Evolutionary conservation across 2,797 vertebrate species (phyloP), one percentile per base, ranked within the genome.

Genomic region (Sylvia borin): DNA sequence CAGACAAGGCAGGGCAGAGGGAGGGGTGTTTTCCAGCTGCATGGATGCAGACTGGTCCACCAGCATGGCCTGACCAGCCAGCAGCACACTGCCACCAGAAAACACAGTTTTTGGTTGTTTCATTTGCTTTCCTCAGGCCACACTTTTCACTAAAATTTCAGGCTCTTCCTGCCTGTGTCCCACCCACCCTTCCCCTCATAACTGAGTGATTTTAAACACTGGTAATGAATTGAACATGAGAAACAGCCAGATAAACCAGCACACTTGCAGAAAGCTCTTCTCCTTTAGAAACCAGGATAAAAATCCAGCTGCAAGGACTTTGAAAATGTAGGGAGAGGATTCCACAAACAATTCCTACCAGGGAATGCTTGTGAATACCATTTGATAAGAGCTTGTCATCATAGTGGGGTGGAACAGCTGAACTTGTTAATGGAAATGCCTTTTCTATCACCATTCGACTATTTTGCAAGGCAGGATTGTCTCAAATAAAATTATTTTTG

Each of bases 1-100:
- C 3, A 1, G 47, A 26, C 0, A 1, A 54, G 31, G 1, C 58
- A 48, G 50, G 42, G 50, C 45, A 54, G 70, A 0, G 2, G 18
- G 29, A 79, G 16, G 48, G 68, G 40, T 14, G 22, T 43, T 93
- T 20, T 48, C 50, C 12, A 11, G 47, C 42, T 76, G 34, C 29
- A 22, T 0, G 17, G 67, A 40, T 58, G 24, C 47, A 54, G 50
- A 10, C 26, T 54, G 91, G 15, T 22, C 45, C 85, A 64, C 8
- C 61, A 58, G 40, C 29, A 22, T 2, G 16, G 27, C 8, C 51
- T 36, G 47, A 5, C 6, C 24, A 36, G 27, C 24, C 73, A 68
- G 25, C 32, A 61, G 38, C 43, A 42, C 4, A 1, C 0, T 43
- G 58, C 29, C 68, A 54, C 9, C 34, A 77, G 34, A 61, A 57